These are phyloP conservation scores for Calameuta pallipes DNA, from an alignment of 2,888 invertebrate species.

Conservation along the genomic window DNA sequence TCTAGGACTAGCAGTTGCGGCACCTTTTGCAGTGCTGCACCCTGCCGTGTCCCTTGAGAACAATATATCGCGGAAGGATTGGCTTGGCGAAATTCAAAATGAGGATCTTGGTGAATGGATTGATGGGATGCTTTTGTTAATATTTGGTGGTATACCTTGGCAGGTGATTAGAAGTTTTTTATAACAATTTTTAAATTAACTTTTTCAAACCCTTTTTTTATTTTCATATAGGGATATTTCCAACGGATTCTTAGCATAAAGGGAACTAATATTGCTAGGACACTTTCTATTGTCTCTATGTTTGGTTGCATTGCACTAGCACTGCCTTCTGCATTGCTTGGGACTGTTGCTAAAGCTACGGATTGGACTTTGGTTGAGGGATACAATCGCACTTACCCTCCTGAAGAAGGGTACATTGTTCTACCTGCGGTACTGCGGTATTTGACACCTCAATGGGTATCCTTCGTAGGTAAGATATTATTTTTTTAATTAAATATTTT, in stretches of 20 bases:
- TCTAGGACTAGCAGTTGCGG: conserved; percentile 74
- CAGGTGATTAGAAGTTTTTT: conserved; percentile 66
- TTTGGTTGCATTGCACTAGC: conserved; percentile 75
- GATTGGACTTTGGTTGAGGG: conserved; percentile 70
- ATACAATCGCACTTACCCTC: conserved; percentile 51
- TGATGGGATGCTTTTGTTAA: conserved; percentile 71
- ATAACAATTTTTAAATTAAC: background rate
- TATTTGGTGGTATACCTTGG: conserved; percentile 78
- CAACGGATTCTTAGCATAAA: conserved; percentile 77
- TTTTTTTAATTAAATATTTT: background rate
- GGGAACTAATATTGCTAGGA: conserved; percentile 72
- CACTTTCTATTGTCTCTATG: conserved; percentile 74
- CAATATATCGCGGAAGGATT: conserved; percentile 65
- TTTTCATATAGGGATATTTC: conserved; percentile 70
- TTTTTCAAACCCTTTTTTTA: background rate
- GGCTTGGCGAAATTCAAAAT: conserved; percentile 69
- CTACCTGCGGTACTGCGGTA: conserved; percentile 75
- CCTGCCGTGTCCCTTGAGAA: conserved; percentile 67
- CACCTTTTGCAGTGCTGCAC: conserved; percentile 73
- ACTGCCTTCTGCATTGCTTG: conserved; percentile 75
- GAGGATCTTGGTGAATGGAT: conserved; percentile 69
- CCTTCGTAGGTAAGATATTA: conserved; percentile 68
- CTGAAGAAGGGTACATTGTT: conserved; percentile 70
- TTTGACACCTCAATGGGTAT: conserved; percentile 70
- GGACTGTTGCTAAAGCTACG: conserved; percentile 72